Conservation (phyloP, 2,888 invertebrate genomes). For the Emesis furor region DNA sequence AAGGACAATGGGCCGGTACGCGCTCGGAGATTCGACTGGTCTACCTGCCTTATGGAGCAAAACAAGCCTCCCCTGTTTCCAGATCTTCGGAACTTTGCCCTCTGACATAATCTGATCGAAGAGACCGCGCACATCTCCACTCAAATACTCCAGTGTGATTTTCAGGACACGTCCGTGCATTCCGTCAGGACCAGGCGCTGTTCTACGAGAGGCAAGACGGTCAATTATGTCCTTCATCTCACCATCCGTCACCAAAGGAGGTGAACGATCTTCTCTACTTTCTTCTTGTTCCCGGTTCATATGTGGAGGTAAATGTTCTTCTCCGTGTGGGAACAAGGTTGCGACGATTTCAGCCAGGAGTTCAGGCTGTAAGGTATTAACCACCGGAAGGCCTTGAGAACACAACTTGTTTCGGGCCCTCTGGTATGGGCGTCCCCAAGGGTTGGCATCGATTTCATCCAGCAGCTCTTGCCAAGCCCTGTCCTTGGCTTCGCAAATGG, state of each 20-base stretch:
- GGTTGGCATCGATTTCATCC: conserved; percentile 26
- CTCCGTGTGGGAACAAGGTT: conserved; percentile 9
- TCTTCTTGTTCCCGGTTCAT: not conserved
- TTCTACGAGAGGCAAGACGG: not conserved
- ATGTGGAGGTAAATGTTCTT: not conserved
- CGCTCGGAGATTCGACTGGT: not conserved
- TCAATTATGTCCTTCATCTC: not conserved
- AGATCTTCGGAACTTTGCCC: not conserved
- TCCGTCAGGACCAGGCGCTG: not conserved
- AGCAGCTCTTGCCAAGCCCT: conserved; percentile 16
- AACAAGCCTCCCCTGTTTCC: not conserved
- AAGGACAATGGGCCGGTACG: too few species aligned
- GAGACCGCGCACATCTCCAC: not conserved
- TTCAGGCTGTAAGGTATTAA: conserved; percentile 1
- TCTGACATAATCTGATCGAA: not conserved
- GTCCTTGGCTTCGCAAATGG: conserved; percentile 39
- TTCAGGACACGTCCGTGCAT: not conserved
- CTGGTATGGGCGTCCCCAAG: conserved; percentile 56
- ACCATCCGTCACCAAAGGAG: not conserved
- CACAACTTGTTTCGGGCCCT: conserved; percentile 47
- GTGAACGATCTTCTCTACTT: not conserved
- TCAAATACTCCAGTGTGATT: not conserved
- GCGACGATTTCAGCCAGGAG: not conserved
- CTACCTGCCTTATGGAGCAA: not conserved
- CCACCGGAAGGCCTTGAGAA: conserved; percentile 7